A percentile compares a stretch with the other conserved stretches of the same genome.
Conservation (phyloP, 2,113 vertebrate genomes). For the Theropithecus gelada region DNA sequence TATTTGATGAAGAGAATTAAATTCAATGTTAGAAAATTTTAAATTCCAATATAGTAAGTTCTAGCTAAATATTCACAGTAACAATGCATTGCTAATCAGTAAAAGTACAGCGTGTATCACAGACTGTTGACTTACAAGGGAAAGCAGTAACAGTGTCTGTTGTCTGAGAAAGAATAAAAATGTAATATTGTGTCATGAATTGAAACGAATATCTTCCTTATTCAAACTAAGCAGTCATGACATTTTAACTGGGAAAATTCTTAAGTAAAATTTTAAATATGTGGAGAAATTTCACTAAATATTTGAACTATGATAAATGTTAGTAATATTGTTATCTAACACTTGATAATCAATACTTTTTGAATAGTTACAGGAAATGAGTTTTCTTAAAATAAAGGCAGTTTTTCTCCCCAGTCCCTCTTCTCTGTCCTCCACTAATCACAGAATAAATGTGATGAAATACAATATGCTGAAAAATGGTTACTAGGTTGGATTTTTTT, state of each 20-base stretch:
- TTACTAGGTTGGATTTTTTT: too few species aligned
- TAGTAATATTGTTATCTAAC: background rate
- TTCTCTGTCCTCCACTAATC: background rate
- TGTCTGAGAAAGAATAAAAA: conserved; percentile 30
- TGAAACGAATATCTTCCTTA: background rate
- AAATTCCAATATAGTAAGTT: conserved; percentile 44
- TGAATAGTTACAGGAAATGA: conserved; percentile 22
- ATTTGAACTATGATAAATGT: conserved; percentile 21
- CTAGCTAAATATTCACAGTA: conserved; percentile 60
- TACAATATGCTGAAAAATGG: background rate
- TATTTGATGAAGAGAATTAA: conserved; percentile 53
- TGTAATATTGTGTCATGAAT: background rate
- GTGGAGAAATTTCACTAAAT: background rate
- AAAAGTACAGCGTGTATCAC: conserved; percentile 53
- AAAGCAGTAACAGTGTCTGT: conserved; percentile 53
- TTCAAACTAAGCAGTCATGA: conserved; percentile 1
- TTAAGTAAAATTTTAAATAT: conserved; percentile 7
- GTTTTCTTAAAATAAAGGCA: conserved; percentile 17
- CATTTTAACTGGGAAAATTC: conserved; percentile 24
- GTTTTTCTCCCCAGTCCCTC: background rate
- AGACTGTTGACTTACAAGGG: conserved; percentile 61
- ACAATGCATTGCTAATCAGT: conserved; percentile 51
- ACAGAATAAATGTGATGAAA: background rate
- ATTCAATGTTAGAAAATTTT: conserved; percentile 42
- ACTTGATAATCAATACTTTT: conserved; percentile 20